Conservation (phyloP, 2,888 invertebrate species). For the Drosophila testacea region DNA sequence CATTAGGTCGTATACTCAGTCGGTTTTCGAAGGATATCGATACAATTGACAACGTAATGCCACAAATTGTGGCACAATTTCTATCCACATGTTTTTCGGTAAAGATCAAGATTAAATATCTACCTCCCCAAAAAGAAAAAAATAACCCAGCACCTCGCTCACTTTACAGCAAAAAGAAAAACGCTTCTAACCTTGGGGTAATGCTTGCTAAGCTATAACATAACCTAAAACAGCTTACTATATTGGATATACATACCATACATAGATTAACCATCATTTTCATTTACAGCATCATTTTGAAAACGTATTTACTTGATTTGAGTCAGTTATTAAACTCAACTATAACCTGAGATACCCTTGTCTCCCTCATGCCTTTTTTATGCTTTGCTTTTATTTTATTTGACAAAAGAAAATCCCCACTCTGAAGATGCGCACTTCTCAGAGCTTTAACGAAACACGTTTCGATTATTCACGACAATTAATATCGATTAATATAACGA, state of each 20-base stretch:
- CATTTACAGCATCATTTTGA: conserved; percentile 20
- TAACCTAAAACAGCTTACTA: conserved; percentile 11
- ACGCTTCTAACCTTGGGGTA: conserved; percentile 4
- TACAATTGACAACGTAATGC: conserved; percentile 87
- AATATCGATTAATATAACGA: conserved; percentile 33
- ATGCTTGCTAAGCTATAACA: neutral
- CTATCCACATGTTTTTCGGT: conserved; percentile 85
- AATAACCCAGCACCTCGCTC: conserved; percentile 11
- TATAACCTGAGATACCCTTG: conserved; percentile 21
- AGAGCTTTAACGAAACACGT: conserved; percentile 37
- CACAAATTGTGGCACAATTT: conserved; percentile 83
- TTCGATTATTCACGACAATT: conserved; percentile 30
- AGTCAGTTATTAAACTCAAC: conserved; percentile 42
- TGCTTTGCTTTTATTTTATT: conserved; percentile 36
- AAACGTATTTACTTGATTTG: conserved; percentile 69
- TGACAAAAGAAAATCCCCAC: conserved; percentile 1
- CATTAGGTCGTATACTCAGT: conserved; percentile 90
- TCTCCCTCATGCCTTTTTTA: neutral
- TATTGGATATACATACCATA: neutral
- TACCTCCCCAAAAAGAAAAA: neutral
- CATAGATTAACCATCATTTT: conserved; percentile 5
- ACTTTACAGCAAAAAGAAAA: neutral
- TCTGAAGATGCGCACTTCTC: conserved; percentile 41
- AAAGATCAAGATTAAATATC: conserved; percentile 65
- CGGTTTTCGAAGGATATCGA: conserved; percentile 88